A percentile compares a stretch with the other conserved stretches of the same genome.
These are phyloP conservation scores for Zonitis immaculata DNA, from an alignment of 2,888 invertebrate species.

Conservation along the genomic window DNA sequence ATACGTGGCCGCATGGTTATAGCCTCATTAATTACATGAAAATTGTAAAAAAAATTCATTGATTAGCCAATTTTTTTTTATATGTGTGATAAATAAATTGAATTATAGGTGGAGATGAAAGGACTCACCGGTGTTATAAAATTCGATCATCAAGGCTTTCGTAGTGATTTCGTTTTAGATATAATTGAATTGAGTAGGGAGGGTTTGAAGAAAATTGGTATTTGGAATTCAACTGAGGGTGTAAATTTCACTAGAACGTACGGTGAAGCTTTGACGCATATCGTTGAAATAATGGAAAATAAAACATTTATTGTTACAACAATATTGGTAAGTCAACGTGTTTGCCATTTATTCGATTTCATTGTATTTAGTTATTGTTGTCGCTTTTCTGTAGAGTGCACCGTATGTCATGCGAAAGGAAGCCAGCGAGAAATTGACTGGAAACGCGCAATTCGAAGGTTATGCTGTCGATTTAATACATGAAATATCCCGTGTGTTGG, in stretches of 20 bases:
- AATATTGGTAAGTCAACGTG: conserved; percentile 78
- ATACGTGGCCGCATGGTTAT: conserved; percentile 92
- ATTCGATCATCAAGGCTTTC: conserved; percentile 90
- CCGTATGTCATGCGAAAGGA: conserved; percentile 95
- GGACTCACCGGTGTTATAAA: conserved; percentile 91
- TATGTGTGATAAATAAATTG: no score
- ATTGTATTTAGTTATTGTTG: neutral
- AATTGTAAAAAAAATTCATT: conserved; percentile 72
- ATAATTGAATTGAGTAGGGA: conserved; percentile 84
- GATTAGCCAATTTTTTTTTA: no score
- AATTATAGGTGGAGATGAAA: conserved; percentile 76
- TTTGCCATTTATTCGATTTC: no score
- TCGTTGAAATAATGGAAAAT: conserved; percentile 85
- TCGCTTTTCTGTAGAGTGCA: conserved; percentile 63
- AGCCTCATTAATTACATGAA: conserved; percentile 96
- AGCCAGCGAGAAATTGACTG: conserved; percentile 74
- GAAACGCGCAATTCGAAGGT: conserved; percentile 91
- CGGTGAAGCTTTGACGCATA: conserved; percentile 79
- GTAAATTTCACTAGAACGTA: conserved; percentile 84
- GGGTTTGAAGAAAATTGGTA: conserved; percentile 79
- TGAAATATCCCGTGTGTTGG: conserved; percentile 82
- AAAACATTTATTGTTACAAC: conserved; percentile 89
- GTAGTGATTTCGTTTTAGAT: conserved; percentile 87
- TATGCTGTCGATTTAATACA: conserved; percentile 92
- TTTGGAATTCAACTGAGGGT: conserved; percentile 84